Evolutionary conservation across 1,140 invertebrate species (phyloP), one percentile per base, ranked within the genome.

Genomic region (Drosophila pseudoobscura): DNA sequence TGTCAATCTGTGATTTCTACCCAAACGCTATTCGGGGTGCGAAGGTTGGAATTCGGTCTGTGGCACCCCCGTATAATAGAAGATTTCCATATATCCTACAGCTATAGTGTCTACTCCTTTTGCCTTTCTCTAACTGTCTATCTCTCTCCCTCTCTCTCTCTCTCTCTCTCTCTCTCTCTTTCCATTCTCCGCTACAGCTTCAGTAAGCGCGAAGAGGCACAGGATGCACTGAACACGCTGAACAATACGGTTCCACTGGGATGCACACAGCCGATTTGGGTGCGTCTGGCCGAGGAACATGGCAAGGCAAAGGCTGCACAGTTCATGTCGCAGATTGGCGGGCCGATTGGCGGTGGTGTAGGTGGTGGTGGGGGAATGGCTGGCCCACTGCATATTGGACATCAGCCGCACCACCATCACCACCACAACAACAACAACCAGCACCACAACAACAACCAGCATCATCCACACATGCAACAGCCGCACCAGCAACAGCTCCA

Each of bases 221-320:
- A 97, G 87, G 94, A 95, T 57, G 97, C 98, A 39, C 98, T 98
- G 73, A 93, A 94, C n/a, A 94, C 94, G 29, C 92, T 99, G 57
- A 97, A 98, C 92, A 97, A 97, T 50, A 95, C 95, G 58, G 94
- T 96, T 75, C 95, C 96, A 45, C 95, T 96, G 68, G 97, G 96
- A 65, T 95, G 95, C 24, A 95, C 94, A 39, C 95, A 97, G 80
- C 96, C 97, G 7, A 92, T 99, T 9, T 94, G 94, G 65, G 97
- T 99, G 94, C 91, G 92, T 3, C 92, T 98, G 77, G 98, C 97
- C 0, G 97, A 98, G 91, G 97, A 98, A 91, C 97, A 98, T 88
- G 96, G 97, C 11, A 97, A 98, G 90, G 96, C 96, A 89, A 97
- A 97, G 84, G 96, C 96, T 6, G 82, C 87, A n/a, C 88, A 89